A percentile compares a stretch with the other conserved stretches of the same genome.
Conservation (phyloP, 2,113 vertebrate species). For the Gnathonemus echidnorhynchus region DNA sequence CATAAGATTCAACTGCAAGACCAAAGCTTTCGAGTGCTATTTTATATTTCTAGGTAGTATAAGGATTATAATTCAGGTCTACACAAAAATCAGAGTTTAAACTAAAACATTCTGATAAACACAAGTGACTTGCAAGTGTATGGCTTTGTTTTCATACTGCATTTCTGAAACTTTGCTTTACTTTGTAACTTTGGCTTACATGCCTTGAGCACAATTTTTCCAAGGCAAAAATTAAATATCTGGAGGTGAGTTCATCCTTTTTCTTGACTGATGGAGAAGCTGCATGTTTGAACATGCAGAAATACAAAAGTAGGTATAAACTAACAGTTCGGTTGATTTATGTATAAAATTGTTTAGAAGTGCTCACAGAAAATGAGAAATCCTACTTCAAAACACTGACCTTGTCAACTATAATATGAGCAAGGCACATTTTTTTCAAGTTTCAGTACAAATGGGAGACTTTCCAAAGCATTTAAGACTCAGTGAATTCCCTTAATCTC, state of each 20-base stretch:
- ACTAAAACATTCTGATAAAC: neutral
- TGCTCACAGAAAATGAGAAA: neutral
- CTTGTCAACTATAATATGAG: neutral
- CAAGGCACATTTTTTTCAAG: slow-evolving; percentile 13
- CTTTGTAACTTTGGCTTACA: neutral
- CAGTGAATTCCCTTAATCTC: neutral
- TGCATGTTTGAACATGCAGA: neutral
- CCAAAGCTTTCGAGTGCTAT: neutral
- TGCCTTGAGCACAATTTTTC: neutral
- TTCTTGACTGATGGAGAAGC: neutral
- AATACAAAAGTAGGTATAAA: neutral
- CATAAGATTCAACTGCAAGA: slow-evolving; percentile 2
- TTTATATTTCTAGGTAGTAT: neutral
- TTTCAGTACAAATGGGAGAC: neutral
- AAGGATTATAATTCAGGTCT: neutral
- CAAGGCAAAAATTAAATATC: neutral
- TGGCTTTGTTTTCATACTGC: neutral
- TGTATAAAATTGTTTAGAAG: neutral
- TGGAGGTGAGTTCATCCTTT: neutral
- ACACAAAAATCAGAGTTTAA: neutral
- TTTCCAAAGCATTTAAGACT: neutral
- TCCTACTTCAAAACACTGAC: neutral
- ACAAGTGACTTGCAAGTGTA: neutral
- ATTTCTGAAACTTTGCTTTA: neutral
- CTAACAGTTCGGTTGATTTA: neutral